Conservation (phyloP, 1,140 invertebrate species). For the Melitaea cinxia region DNA sequence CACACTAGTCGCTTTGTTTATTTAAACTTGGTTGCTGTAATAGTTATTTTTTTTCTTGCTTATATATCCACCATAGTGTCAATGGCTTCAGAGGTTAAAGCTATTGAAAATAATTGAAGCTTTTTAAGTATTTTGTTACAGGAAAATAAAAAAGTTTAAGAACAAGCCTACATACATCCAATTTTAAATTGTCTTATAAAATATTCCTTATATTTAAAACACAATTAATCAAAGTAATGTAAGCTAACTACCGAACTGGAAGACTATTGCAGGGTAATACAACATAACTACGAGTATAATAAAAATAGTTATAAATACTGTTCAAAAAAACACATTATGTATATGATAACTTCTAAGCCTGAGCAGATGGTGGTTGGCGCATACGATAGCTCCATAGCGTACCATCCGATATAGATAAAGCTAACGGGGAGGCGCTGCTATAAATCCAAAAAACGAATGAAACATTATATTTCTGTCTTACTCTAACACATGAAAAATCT, state of each 20-base stretch:
- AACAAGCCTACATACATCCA: too few relatives aligned
- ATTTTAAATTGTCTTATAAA: too few relatives aligned
- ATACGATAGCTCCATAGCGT: slow-evolving; percentile 71
- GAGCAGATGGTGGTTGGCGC: slow-evolving; percentile 57
- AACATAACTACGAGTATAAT: too few relatives aligned
- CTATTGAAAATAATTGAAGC: too few relatives aligned
- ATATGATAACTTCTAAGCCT: slow-evolving; percentile 28
- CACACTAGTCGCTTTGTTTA: slow-evolving; percentile 47
- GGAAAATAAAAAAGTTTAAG: too few relatives aligned
- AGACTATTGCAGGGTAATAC: too few relatives aligned
- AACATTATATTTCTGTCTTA: slow-evolving; percentile 56
- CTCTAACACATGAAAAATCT: slow-evolving; percentile 56
- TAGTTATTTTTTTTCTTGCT: background rate
- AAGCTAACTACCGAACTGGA: too few relatives aligned
- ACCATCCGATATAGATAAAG: slow-evolving; percentile 70
- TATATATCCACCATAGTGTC: too few relatives aligned
- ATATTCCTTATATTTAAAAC: too few relatives aligned
- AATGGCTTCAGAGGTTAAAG: too few relatives aligned
- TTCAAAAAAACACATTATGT: slow-evolving; percentile 43
- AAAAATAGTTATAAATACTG: background rate
- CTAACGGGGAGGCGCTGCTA: slow-evolving; percentile 72
- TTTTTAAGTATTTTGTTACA: too few relatives aligned
- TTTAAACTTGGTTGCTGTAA: slow-evolving; percentile 6
- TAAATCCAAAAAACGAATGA: slow-evolving; percentile 67
- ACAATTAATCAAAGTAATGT: too few relatives aligned